Percentiles rank a stretch among this genome's conserved stretches.
Conservation (phyloP, 2,113 vertebrate species). For the Gavia stellata region DNA sequence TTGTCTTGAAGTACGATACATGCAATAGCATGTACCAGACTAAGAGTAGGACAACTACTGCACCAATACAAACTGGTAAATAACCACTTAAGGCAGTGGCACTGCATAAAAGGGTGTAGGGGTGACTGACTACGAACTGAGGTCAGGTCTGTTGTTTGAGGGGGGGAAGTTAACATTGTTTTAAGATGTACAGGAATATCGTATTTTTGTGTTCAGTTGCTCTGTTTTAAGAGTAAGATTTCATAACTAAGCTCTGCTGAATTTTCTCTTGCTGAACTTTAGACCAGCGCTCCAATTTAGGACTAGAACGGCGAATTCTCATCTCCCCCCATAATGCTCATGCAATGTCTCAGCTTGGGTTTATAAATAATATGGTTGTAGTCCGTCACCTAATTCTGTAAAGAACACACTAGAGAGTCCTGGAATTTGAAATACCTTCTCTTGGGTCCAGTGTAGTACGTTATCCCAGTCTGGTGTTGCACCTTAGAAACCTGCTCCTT, state of each 20-base stretch:
- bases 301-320: neutral
- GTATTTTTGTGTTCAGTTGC: neutral
- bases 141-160: neutral
- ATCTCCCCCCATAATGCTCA: neutral
- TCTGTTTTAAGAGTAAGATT: neutral
- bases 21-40: neutral
- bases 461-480: neutral
- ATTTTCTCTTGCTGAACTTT: neutral
- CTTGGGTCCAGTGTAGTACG: neutral
- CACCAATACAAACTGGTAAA: neutral
- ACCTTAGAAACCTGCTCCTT: neutral
- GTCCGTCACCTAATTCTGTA: neutral
- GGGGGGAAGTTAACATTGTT: neutral
- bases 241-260: neutral
- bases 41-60: neutral
- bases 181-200: neutral
- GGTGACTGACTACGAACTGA: neutral
- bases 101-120: neutral
- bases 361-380: neutral
- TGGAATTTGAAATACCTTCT: neutral
- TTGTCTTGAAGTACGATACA: neutral
- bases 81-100: neutral
- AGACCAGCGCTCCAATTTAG: neutral
- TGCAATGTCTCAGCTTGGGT: neutral
- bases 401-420: neutral